Evolutionary conservation across 2,113 vertebrate species (phyloP).

Genomic region (mouse (Mus musculus)): GRCm39 chr2:158327501-158328000

Average conservation of each 20-base stretch:
- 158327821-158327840: not conserved
- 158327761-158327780: not conserved
- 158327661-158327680: not conserved
- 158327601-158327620: too few species aligned
- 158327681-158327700: not conserved
- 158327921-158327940: not conserved
- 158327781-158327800: not conserved
- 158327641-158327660: not conserved
- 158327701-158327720: not conserved
- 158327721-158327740: not conserved
- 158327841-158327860: not conserved
- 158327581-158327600: too few species aligned
- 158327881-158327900: not conserved
- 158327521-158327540: too few species aligned
- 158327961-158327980: not conserved
- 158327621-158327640: not conserved
- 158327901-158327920: not conserved
- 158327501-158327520: too few species aligned
- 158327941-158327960: not conserved
- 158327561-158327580: too few species aligned
- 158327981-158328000: not conserved
- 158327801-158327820: not conserved
- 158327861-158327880: not conserved
- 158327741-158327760: not conserved
- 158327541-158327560: too few species aligned